phyloP scores from a whole-genome alignment of 2,113 vertebrate species.

The Athene noctua region DNA sequence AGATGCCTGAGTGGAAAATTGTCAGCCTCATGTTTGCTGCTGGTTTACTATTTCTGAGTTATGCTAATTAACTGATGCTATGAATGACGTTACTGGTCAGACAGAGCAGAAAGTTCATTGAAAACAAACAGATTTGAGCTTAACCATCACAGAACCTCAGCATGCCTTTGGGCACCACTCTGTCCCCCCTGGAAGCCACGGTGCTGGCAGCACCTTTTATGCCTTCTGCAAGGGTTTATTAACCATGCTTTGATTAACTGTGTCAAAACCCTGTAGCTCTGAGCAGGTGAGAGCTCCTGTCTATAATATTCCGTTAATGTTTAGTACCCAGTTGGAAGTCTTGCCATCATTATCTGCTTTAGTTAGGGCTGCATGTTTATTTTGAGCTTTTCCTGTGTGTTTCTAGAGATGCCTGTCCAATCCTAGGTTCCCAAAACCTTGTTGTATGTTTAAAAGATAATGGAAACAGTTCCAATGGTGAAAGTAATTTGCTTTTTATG shows the following conservation, averaged over 20 bases:
- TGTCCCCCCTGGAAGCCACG: accelerated
- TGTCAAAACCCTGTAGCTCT: neutral
- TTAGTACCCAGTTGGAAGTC: neutral
- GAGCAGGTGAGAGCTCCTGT: neutral
- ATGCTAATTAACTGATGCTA: neutral
- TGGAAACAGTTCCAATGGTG: neutral
- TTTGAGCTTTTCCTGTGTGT: neutral
- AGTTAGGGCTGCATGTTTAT: neutral
- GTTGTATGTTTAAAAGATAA: neutral
- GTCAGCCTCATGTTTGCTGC: neutral
- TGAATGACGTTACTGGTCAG: neutral
- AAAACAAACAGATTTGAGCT: neutral
- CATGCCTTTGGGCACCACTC: neutral
- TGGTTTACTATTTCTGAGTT: neutral
- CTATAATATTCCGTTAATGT: neutral
- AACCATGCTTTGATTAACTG: neutral
- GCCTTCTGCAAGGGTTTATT: neutral
- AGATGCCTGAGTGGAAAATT: neutral
- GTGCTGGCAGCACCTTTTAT: neutral
- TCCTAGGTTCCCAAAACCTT: neutral
- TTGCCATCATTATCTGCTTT: neutral
- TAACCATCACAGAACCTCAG: neutral
- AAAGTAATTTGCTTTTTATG: neutral
- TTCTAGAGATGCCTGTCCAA: neutral
- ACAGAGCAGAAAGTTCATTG: neutral